phyloP scores from a whole-genome alignment of 64 coral and sea anemone species.

The Dendronephthya gigantea region DNA sequence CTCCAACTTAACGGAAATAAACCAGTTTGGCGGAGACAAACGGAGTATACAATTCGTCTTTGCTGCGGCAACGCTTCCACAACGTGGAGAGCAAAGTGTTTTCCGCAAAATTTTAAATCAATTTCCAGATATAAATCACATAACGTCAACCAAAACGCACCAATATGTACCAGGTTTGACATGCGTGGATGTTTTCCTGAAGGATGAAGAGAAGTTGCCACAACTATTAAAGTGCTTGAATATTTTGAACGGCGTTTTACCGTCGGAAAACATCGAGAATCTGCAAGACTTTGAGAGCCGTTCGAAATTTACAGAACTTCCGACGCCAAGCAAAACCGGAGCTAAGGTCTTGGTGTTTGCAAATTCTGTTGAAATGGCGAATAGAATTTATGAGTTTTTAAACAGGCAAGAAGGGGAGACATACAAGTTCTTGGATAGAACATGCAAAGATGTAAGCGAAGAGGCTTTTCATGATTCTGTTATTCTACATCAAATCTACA shows the following conservation, averaged over 20 bases:
- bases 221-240: slow-evolving; percentile 52
- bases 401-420: neutral
- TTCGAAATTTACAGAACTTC: neutral
- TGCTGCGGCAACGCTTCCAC: slow-evolving; percentile 83
- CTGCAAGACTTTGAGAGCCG: neutral
- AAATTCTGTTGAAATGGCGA: neutral
- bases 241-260: slow-evolving; percentile 25
- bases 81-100: slow-evolving; percentile 51
- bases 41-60: slow-evolving; percentile 71
- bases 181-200: slow-evolving; percentile 46
- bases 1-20: neutral
- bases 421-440: no score
- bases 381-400: neutral
- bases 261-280: neutral
- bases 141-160: slow-evolving; percentile 53
- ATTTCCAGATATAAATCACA: slow-evolving; percentile 35
- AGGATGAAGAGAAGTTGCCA: slow-evolving; percentile 44
- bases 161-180: slow-evolving; percentile 51
- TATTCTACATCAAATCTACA: neutral
- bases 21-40: neutral
- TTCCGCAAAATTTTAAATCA: slow-evolving; percentile 50
- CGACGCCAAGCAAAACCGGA: neutral
- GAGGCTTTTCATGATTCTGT: neutral
- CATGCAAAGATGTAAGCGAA: no score
- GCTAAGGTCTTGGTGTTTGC: neutral